Evolutionary conservation across 2,113 vertebrate genomes (phyloP), one percentile per base, ranked within the genome.

Genomic region (Chlamydotis undulata): DNA sequence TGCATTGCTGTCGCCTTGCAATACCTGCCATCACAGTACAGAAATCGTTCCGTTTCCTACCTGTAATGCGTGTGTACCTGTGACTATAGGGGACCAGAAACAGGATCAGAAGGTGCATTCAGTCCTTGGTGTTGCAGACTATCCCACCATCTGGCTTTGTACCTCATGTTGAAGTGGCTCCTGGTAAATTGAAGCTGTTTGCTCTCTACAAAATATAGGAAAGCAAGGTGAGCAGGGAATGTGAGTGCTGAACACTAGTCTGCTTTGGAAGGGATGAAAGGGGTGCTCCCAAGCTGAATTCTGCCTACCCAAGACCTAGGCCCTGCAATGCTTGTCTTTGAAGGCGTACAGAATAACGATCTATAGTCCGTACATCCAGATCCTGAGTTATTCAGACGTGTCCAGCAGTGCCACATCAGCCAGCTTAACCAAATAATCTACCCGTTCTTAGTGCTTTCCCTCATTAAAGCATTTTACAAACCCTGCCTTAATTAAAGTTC

Each of bases 381-480:
- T 79, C 65, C 29, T 76, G 68, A 87, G 87, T 78, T 94, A 93
- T 65, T 87, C 1, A 2, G 23, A 56, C 47, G 81, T 73, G 55
- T 71, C 56, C 91, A 52, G 31, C 68, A 93, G 55, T 56, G 80
- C 43, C 55, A 81, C 56, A 29, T 33, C 83, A 95, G 43, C 89
- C 86, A 77, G 47, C 37, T 95, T 91, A 94, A 95, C 49, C 73
- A 93, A 94, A 90, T 87, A 95, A 93, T 91, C 65, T 84, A 59
- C 64, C 87, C 3, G 4, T 45, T 93, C 85, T 77, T 92, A 90
- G 70, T 80, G 83, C 52, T 95, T 93, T 93, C 73, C 83, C 88
- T 96, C 89, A 94, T 97, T 97, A 96, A 77, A 96, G 9, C 55
- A 61, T 69, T 96, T 96, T 83, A 77, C 63, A 94, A 96, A 90